Evolutionary conservation across 2,113 vertebrate genomes (phyloP).

Genomic region (Atlantisia rogersi): DNA sequence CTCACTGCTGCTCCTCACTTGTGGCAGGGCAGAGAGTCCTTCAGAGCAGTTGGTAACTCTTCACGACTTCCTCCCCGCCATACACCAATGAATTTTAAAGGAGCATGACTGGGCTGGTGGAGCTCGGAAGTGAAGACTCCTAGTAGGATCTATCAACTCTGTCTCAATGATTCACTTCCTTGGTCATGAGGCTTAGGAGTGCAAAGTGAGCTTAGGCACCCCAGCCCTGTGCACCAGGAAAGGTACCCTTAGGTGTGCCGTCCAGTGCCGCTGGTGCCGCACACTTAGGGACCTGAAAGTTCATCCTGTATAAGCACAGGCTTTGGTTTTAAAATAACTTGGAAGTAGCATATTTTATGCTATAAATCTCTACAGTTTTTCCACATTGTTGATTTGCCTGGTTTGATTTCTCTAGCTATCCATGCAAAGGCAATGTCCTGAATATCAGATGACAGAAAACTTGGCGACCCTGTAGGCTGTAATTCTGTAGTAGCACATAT

Average conservation of each 20-base stretch:
- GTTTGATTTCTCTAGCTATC: neutral
- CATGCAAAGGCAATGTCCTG: neutral
- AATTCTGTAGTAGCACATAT: slow-evolving; percentile 10
- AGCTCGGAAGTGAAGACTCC: neutral
- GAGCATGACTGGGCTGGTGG: fast-evolving
- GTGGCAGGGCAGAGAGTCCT: neutral
- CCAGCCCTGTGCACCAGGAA: neutral
- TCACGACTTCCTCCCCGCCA: neutral
- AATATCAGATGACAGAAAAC: slow-evolving; percentile 12
- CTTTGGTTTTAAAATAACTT: neutral
- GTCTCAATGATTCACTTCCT: fast-evolving
- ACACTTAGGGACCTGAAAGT: neutral
- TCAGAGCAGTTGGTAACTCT: neutral
- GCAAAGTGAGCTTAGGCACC: neutral
- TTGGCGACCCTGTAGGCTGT: neutral
- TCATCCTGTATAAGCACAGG: neutral
- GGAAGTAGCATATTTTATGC: neutral
- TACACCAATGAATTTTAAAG: fast-evolving
- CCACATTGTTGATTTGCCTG: neutral
- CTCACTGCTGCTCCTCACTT: neutral
- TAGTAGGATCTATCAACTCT: neutral
- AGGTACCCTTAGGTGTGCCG: too few relatives aligned
- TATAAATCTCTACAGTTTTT: neutral
- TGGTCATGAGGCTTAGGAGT: neutral
- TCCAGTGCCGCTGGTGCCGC: neutral